These are phyloP conservation scores for Struthio camelus DNA, from an alignment of 2,113 vertebrate species.

Conservation along the genomic window DNA sequence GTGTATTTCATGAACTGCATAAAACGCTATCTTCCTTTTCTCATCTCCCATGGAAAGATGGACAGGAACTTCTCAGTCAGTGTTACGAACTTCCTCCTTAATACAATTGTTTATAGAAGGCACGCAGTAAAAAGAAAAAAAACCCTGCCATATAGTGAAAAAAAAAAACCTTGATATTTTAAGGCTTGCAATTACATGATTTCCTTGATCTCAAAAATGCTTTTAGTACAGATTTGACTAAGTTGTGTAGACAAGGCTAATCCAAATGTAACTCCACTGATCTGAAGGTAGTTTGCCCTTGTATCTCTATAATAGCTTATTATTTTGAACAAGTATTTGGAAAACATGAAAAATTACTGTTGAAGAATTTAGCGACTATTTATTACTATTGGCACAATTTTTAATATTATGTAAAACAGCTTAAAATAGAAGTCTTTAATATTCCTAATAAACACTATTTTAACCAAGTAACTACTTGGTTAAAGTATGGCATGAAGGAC, in stretches of 20 bases:
- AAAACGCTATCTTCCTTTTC: background rate
- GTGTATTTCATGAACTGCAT: background rate
- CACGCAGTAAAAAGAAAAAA: background rate
- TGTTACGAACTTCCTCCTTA: background rate
- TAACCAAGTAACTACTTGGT: background rate
- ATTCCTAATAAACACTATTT: too few species aligned
- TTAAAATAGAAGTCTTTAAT: too few species aligned
- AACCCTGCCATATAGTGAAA: background rate
- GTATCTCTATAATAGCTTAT: background rate
- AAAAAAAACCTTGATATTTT: background rate
- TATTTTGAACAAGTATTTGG: background rate
- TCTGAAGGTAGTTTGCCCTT: background rate
- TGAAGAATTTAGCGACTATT: background rate
- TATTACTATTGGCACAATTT: background rate
- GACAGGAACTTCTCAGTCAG: background rate
- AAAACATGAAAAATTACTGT: background rate
- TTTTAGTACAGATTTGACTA: background rate
- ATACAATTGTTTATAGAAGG: background rate
- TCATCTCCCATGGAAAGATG: background rate
- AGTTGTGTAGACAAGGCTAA: background rate
- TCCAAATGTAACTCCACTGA: background rate
- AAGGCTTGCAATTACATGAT: background rate
- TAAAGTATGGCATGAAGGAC: too few species aligned
- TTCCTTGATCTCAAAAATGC: background rate
- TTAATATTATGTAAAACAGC: background rate